A percentile compares a stretch with the other conserved stretches of the same genome.
phyloP scores from a whole-genome alignment of 2,888 invertebrate genomes.

The Acronicta psi region DNA sequence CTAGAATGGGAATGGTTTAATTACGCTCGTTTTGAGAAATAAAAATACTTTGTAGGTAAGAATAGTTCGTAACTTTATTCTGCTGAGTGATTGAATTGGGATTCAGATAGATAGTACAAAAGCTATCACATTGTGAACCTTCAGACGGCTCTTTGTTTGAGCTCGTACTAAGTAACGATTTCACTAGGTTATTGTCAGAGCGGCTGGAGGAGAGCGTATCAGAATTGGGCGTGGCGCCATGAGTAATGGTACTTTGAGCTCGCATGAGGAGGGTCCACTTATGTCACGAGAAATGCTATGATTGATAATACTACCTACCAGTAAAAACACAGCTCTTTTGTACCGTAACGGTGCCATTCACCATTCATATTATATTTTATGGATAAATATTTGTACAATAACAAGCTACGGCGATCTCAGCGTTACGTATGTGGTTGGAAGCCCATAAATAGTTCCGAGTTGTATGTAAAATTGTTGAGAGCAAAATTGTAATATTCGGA shows the following conservation, averaged over 20 bases:
- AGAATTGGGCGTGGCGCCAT: constrained; percentile 82
- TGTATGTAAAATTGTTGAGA: constrained; percentile 22
- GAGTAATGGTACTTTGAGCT: constrained; percentile 87
- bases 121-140: constrained; percentile 32
- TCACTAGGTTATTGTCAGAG: constrained; percentile 66
- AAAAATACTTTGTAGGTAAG: constrained; percentile 18
- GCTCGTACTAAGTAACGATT: constrained; percentile 42
- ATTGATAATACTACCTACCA: constrained; percentile 82
- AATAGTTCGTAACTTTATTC: constrained; percentile 35
- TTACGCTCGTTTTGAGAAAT: constrained; percentile 15
- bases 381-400: constrained; percentile 45
- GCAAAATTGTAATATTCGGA: constrained; percentile 39
- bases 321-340: constrained; percentile 83
- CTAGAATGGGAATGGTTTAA: constrained; percentile 23
- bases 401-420: constrained; percentile 27
- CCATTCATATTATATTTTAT: constrained; percentile 54
- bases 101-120: constrained; percentile 40
- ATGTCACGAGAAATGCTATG: constrained; percentile 85
- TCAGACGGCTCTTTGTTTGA: constrained; percentile 49
- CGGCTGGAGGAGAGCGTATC: constrained; percentile 76
- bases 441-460: constrained; percentile 28
- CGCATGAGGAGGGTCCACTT: constrained; percentile 88
- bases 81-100: constrained; percentile 49
- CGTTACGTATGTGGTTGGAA: constrained; percentile 15
- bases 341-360: constrained; percentile 65